phyloP scores from a whole-genome alignment of 2,888 invertebrate species.

The Villa cingulata region DNA sequence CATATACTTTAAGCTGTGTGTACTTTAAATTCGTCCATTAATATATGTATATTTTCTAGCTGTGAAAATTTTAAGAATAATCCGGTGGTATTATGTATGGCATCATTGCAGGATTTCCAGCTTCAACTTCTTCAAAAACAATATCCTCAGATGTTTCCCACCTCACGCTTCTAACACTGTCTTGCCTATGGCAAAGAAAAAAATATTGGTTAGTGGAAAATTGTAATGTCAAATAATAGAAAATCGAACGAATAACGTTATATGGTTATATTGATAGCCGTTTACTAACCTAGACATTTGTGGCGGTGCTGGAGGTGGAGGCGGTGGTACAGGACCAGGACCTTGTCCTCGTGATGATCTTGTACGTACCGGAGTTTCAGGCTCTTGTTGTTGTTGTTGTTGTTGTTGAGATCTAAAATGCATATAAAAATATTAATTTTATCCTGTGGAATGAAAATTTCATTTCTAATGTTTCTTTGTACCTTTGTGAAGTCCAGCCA shows the following conservation, averaged over 20 bases:
- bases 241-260: too few species aligned
- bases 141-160: constrained; percentile 30
- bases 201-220: too few species aligned
- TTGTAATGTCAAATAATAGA: too few species aligned
- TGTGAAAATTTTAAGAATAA: neutral
- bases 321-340: neutral
- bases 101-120: constrained; percentile 18
- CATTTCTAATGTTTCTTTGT: constrained; percentile 1
- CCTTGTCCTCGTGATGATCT: constrained; percentile 27
- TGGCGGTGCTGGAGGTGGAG: constrained; percentile 2
- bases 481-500: constrained; percentile 17
- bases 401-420: too few species aligned
- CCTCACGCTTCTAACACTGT: constrained; percentile 28
- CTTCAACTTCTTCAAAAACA: constrained; percentile 31
- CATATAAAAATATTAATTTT: too few species aligned
- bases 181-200: constrained; percentile 17
- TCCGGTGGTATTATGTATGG: neutral
- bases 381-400: too few species aligned
- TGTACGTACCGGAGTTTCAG: constrained; percentile 29
- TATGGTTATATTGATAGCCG: too few species aligned
- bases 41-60: too few species aligned
- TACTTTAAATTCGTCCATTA: too few species aligned
- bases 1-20: too few species aligned
- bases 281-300: constrained; percentile 12
- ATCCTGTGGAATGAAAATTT: too few species aligned